A percentile compares a stretch with the other conserved stretches of the same genome.
These are phyloP conservation scores for Saimiri boliviensis DNA, from an alignment of 2,113 vertebrate species.

Conservation along the genomic window DNA sequence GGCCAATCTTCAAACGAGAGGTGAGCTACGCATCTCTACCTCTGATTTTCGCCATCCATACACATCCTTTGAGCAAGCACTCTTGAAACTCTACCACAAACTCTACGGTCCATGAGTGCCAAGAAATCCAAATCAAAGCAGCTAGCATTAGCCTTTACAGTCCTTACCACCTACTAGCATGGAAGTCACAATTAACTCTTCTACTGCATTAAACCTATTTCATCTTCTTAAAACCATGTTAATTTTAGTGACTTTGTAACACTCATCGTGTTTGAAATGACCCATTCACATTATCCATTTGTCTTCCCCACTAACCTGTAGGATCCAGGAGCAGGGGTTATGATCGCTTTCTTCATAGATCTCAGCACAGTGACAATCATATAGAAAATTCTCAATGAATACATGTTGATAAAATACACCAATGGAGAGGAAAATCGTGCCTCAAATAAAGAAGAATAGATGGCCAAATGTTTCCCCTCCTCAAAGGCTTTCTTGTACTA, in stretches of 20 bases:
- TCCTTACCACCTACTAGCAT: neutral
- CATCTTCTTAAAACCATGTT: neutral
- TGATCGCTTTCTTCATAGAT: neutral
- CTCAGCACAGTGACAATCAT: neutral
- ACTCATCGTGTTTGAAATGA: neutral
- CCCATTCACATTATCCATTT: neutral
- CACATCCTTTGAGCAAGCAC: neutral
- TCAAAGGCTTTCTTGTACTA: neutral
- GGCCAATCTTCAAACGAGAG: neutral
- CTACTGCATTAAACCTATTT: neutral
- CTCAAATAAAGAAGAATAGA: neutral
- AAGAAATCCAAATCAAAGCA: neutral
- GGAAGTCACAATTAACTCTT: neutral
- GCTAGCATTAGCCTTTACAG: neutral
- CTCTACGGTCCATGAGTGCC: neutral
- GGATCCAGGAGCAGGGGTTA: neutral
- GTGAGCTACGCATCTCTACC: neutral
- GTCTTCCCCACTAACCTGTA: neutral
- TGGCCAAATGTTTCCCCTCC: neutral
- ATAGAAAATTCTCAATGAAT: neutral
- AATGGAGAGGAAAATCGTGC: fast-evolving
- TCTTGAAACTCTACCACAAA: neutral
- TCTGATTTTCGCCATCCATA: neutral
- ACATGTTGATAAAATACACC: neutral
- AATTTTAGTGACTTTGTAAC: neutral